phyloP scores from a whole-genome alignment of 2,113 vertebrate genomes.

The Myotis davidii region DNA sequence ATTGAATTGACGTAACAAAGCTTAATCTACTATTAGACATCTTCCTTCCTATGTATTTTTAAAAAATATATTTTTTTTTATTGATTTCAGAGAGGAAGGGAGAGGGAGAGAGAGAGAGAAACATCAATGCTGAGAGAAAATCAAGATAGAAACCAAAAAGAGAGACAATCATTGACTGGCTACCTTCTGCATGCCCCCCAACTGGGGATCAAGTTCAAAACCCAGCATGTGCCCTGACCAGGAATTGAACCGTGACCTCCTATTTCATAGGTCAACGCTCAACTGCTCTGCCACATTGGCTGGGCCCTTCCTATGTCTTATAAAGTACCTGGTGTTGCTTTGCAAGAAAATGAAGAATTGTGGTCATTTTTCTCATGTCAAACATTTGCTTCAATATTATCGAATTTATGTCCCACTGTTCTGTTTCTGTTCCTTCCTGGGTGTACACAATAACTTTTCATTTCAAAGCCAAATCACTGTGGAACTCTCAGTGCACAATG shows the following conservation, averaged over 20 bases:
- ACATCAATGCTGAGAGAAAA: too few species aligned
- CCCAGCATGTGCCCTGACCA: too few species aligned
- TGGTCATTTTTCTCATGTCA: not conserved
- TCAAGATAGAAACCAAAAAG: too few species aligned
- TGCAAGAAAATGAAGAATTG: not conserved
- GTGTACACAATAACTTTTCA: not conserved
- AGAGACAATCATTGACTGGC: too few species aligned
- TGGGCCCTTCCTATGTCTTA: not conserved
- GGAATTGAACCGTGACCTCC: too few species aligned
- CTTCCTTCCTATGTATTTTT: not conserved
- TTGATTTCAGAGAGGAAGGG: too few species aligned
- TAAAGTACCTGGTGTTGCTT: not conserved
- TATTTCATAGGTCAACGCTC: too few species aligned
- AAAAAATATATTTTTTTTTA: too few species aligned
- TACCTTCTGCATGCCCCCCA: too few species aligned
- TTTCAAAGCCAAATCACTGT: slow-evolving; percentile 40
- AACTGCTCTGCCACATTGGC: too few species aligned
- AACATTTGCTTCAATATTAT: not conserved
- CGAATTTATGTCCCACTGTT: not conserved
- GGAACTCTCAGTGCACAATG: not conserved
- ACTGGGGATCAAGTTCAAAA: too few species aligned
- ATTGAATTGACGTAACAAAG: not conserved
- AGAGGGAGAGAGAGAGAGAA: too few species aligned
- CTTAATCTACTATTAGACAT: not conserved
- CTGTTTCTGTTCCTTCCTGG: not conserved